phyloP scores from a whole-genome alignment of 2,113 vertebrate genomes.

The Oreochromis tanganicae region DNA sequence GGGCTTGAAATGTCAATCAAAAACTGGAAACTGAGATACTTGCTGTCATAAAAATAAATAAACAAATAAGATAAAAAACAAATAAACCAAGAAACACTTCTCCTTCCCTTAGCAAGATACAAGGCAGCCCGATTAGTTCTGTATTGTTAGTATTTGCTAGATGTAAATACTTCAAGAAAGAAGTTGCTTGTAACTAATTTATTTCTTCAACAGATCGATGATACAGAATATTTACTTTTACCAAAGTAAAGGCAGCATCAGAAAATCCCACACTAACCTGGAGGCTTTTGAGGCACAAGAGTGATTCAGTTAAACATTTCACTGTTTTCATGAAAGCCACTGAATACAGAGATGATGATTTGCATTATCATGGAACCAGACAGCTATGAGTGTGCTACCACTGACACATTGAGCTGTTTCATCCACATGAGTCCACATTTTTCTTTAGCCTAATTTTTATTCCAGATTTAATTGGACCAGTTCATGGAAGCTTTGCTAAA shows the following conservation, averaged over 20 bases:
- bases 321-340: not conserved
- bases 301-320: not conserved
- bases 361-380: not conserved
- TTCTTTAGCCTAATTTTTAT: not conserved
- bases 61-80: not conserved
- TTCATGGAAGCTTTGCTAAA: slow-evolving; percentile 25
- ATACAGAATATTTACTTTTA: not conserved
- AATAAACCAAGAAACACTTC: not conserved
- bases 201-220: not conserved
- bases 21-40: not conserved
- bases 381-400: not conserved
- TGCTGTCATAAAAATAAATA: not conserved
- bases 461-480: slow-evolving; percentile 13
- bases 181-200: not conserved
- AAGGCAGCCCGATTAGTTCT: not conserved
- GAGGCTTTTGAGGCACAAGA: not conserved
- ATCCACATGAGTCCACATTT: not conserved
- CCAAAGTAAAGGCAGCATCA: not conserved
- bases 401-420: not conserved
- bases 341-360: not conserved
- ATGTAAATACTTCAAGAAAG: not conserved
- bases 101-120: not conserved
- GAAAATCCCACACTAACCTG: not conserved
- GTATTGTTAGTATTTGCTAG: not conserved
- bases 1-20: not conserved